Percentiles rank a stretch among this genome's conserved stretches.
Conservation (phyloP, 1,140 invertebrate genomes). For the Eciton burchellii region DNA sequence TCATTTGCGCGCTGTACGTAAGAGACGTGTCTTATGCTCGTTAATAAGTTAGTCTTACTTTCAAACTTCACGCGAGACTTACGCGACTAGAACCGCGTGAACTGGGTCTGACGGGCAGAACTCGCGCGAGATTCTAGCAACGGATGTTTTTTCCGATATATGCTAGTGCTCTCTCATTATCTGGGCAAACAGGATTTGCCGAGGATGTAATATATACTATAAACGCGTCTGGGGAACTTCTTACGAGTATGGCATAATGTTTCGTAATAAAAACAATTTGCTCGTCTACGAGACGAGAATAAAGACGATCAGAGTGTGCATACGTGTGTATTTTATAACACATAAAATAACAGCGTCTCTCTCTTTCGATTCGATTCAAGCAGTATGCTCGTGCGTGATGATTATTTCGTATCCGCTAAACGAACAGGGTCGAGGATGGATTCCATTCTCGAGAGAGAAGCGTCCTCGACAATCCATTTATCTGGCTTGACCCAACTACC, state of each 20-base stretch:
- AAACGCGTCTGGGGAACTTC: too few relatives aligned
- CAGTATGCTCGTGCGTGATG: neutral
- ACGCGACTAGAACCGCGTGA: conserved; percentile 25
- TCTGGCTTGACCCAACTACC: conserved; percentile 50
- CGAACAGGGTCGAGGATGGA: conserved; percentile 35
- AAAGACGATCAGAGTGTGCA: too few relatives aligned
- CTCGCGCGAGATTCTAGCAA: neutral
- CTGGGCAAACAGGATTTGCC: neutral
- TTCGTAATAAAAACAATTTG: too few relatives aligned
- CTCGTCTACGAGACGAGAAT: too few relatives aligned
- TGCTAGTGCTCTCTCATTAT: neutral
- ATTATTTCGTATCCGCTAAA: conserved; percentile 29
- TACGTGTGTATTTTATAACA: neutral
- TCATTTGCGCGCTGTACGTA: conserved; percentile 32
- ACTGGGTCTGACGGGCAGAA: neutral
- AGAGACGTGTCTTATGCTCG: conserved; percentile 8
- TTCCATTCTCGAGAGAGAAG: conserved; percentile 43
- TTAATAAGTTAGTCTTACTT: conserved; percentile 57
- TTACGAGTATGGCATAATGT: too few relatives aligned
- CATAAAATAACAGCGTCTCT: conserved; percentile 13
- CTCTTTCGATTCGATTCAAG: conserved; percentile 16
- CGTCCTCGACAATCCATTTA: conserved; percentile 54
- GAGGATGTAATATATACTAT: neutral
- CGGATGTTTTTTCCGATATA: neutral
- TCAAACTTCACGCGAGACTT: conserved; percentile 39